Evolutionary conservation across 64 coral and sea anemone genomes (phyloP).

Genomic region (Catalaphyllia jardinei): DNA sequence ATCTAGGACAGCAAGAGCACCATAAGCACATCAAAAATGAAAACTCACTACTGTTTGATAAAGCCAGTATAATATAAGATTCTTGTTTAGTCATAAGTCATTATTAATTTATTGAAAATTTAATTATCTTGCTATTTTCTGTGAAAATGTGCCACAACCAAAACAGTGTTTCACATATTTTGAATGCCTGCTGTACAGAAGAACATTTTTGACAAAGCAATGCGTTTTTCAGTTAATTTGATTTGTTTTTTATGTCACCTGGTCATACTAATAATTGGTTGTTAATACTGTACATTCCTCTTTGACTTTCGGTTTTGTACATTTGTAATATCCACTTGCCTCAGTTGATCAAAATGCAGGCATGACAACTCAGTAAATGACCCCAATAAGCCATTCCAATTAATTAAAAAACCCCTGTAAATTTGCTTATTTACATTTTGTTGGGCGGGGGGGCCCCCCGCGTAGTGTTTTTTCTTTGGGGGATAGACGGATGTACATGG

Average conservation of each 20-base stretch:
- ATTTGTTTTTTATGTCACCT: background rate
- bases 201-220: background rate
- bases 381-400: background rate
- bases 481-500: background rate
- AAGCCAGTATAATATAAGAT: background rate
- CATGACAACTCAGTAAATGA: too few relatives aligned
- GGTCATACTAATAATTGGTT: background rate
- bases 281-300: background rate
- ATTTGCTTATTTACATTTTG: background rate
- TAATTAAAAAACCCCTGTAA: background rate
- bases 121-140: slow-evolving; percentile 22
- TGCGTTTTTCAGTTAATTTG: background rate
- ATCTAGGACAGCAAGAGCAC: background rate
- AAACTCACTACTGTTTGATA: too few relatives aligned
- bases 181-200: slow-evolving; percentile 11
- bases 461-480: background rate
- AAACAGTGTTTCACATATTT: background rate
- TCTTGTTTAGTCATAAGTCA: background rate
- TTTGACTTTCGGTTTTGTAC: too few relatives aligned
- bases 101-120: slow-evolving; percentile 30
- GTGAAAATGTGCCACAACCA: background rate
- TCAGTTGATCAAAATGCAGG: too few relatives aligned
- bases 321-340: too few relatives aligned
- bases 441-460: background rate
- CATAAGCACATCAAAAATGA: background rate